Evolutionary conservation across 2,113 vertebrate genomes (phyloP), one percentile per base, ranked within the genome.

Genomic region (Hassar affinis): DNA sequence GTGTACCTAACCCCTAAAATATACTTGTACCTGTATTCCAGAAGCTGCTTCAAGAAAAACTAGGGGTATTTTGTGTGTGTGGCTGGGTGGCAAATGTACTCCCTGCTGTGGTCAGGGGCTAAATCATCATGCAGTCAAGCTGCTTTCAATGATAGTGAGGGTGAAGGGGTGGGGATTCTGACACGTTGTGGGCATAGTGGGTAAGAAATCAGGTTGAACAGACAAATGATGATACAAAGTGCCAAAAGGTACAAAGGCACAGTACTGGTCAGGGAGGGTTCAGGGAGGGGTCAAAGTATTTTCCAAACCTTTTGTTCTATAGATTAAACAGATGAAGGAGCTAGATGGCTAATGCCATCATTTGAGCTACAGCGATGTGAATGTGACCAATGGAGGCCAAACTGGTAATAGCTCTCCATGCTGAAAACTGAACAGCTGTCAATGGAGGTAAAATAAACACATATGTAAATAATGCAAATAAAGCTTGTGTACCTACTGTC

Each of bases 61-160:
- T 42, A 42, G 38, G n/a, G 77, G 59, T 38, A 66, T 72, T 54
- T 42, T 79, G 54, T 25, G 27, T 45, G 59, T 85, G 66, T 33
- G 54, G 45, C 15, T 74, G 42, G 25, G 56, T 30, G 56, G 22
- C n/a, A 71, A 45, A 69, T 25, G 35, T 69, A 18, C 64, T 38
- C 33, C 64, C 18, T 9, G 18, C 30, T 42, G 64, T 42, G 33
- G 10, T 14, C 68, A n/a, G 22, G 42, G 51, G 10, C 71, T 47
- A 17, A 22, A 59, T 45, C 15, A 59, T 25, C 71, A 25, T 81
- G 33, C 25, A 51, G 61, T 15, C 49, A 14, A 15, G 18, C 22
- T 59, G 52, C 30, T 22, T 64, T 30, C 17, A 42, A 6, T 6
- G 11, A 12, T 12, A 17, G 78, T 22, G 30, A 15, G 4, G 38